These are phyloP conservation scores for Lethrus apterus DNA, from an alignment of 1,140 invertebrate species.

Conservation along the genomic window DNA sequence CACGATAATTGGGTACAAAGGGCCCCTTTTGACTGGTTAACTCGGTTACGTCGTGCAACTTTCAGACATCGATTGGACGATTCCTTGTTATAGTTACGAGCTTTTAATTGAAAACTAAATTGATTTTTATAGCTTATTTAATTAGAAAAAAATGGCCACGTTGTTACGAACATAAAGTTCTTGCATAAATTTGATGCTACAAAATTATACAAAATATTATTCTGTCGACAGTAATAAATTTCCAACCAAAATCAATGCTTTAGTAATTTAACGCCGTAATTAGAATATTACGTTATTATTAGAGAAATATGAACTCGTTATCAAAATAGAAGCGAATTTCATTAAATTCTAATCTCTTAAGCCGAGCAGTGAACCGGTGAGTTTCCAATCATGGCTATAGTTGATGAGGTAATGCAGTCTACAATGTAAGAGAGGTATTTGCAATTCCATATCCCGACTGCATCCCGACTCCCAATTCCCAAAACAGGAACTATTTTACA, in stretches of 20 bases:
- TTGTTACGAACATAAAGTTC: too few relatives aligned
- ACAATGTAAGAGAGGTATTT: not conserved
- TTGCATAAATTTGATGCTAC: too few relatives aligned
- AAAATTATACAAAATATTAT: too few relatives aligned
- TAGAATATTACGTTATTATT: not conserved
- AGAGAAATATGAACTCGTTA: too few relatives aligned
- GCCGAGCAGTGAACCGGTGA: not conserved
- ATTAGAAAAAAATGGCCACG: too few relatives aligned
- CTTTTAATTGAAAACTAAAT: too few relatives aligned
- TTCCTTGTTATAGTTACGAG: too few relatives aligned
- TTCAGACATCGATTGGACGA: constrained; percentile 7
- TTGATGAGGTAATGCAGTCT: not conserved
- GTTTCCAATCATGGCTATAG: constrained; percentile 1
- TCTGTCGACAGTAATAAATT: too few relatives aligned
- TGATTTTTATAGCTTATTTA: too few relatives aligned
- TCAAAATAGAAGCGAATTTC: not conserved
- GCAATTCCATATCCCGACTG: constrained; percentile 6
- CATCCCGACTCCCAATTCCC: not conserved
- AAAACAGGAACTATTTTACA: constrained; percentile 14
- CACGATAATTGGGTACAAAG: constrained; percentile 14
- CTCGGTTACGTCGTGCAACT: constrained; percentile 12
- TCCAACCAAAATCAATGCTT: too few relatives aligned
- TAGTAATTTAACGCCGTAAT: not conserved
- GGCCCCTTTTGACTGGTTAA: constrained; percentile 11
- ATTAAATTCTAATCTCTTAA: constrained; percentile 7